Evolutionary conservation across 2,888 invertebrate genomes (phyloP).

Genomic region (Polyommatus iphigenia): DNA sequence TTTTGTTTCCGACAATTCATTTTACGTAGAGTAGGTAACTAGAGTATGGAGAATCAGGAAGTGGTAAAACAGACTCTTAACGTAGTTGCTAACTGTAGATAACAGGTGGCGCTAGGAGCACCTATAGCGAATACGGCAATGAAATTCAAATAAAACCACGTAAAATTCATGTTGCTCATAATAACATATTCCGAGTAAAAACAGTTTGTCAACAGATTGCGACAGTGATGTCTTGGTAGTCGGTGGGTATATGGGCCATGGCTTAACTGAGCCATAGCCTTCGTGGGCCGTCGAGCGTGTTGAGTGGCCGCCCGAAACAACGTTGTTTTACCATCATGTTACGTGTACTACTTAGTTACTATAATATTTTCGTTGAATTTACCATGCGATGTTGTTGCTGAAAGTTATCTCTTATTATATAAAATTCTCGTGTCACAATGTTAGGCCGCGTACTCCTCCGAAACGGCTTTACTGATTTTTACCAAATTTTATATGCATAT

Average conservation of each 20-base stretch:
- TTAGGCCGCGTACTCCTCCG: no score
- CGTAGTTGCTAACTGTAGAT: not conserved
- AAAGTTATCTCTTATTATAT: no score
- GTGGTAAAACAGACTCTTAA: no score
- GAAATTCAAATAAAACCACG: not conserved
- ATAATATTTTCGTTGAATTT: not conserved
- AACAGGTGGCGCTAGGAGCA: not conserved
- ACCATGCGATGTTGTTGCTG: no score
- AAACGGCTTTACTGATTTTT: no score
- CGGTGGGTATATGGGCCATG: conserved; percentile 26
- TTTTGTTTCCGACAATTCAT: no score
- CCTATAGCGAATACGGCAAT: not conserved
- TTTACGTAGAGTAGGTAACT: no score
- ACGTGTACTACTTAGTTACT: not conserved
- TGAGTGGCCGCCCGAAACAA: conserved; percentile 16
- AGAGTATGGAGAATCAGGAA: no score
- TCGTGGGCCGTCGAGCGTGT: conserved; percentile 27
- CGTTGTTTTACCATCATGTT: not conserved
- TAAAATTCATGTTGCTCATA: not conserved
- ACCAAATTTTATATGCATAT: no score
- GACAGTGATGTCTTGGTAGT: conserved; percentile 2
- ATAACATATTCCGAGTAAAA: not conserved
- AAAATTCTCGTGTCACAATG: no score
- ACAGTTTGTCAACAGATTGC: conserved; percentile 5
- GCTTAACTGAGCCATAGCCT: conserved; percentile 25